Evolutionary conservation across 2,888 invertebrate species (phyloP).

Genomic region (Drosophila vallismaia): DNA sequence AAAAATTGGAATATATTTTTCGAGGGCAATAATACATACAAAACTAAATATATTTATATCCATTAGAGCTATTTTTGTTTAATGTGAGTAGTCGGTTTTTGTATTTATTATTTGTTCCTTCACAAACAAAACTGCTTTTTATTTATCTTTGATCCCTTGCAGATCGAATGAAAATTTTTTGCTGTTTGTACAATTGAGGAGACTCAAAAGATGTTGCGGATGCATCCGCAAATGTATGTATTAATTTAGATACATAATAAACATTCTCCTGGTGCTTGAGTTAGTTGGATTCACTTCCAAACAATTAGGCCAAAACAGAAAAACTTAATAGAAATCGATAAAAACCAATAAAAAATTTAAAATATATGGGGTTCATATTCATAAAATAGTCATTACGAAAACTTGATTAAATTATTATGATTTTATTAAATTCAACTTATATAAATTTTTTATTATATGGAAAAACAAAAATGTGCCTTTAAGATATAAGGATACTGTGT

Average conservation of each 20-base stretch:
- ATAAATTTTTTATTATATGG: conserved; percentile 3
- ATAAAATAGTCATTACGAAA: conserved; percentile 11
- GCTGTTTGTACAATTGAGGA: conserved; percentile 55
- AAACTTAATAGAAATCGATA: neutral
- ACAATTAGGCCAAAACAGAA: neutral
- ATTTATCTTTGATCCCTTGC: conserved; percentile 60
- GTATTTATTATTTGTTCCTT: neutral
- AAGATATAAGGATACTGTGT: conserved; percentile 91
- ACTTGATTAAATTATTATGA: conserved; percentile 24
- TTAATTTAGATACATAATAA: neutral
- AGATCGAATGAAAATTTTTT: conserved; percentile 67
- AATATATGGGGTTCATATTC: neutral
- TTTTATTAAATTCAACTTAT: conserved; percentile 11
- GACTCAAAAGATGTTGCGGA: conserved; percentile 29
- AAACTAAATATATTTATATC: neutral
- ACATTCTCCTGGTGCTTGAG: neutral
- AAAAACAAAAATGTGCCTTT: conserved; percentile 51
- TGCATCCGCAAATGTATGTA: conserved; percentile 38
- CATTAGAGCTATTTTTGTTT: neutral
- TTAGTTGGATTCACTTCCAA: neutral
- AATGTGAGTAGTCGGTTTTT: neutral
- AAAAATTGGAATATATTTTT: neutral
- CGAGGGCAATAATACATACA: neutral
- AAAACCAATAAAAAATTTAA: neutral
- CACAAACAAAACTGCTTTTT: neutral